phyloP scores from a whole-genome alignment of 2,888 invertebrate genomes.

The Drosophila vallismaia region DNA sequence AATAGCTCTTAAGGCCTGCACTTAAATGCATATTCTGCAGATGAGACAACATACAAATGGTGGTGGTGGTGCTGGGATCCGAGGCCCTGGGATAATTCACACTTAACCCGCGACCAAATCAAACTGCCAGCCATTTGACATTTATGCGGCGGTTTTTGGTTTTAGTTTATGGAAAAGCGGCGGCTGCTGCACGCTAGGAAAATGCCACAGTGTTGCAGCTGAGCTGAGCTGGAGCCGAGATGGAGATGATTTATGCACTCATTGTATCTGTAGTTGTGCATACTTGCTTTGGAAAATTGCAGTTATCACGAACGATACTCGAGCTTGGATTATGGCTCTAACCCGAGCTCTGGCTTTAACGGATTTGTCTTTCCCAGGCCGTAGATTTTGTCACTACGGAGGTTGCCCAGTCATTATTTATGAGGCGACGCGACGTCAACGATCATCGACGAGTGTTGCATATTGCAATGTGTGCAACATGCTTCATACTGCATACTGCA shows the following conservation, averaged over 20 bases:
- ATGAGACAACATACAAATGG: slow-evolving; percentile 38
- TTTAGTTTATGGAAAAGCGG: slow-evolving; percentile 8
- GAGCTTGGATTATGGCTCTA: slow-evolving; percentile 18
- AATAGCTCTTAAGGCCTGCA: slow-evolving; percentile 70
- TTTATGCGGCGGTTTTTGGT: slow-evolving; percentile 58
- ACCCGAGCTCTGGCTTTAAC: slow-evolving; percentile 27
- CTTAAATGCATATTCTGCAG: slow-evolving; percentile 69
- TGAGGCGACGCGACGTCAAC: slow-evolving; percentile 34
- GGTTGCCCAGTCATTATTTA: slow-evolving; percentile 65
- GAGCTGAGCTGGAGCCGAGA: slow-evolving; percentile 23
- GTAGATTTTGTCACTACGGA: slow-evolving; percentile 74
- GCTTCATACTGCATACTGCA: slow-evolving; percentile 27
- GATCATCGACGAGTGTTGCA: slow-evolving; percentile 3
- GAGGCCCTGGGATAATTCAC: slow-evolving; percentile 66
- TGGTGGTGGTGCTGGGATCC: not conserved
- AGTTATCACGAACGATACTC: slow-evolving; percentile 71
- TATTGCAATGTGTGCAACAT: slow-evolving; percentile 9
- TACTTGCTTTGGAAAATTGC: slow-evolving; percentile 61
- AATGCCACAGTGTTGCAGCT: slow-evolving; percentile 40
- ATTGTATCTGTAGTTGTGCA: slow-evolving; percentile 64
- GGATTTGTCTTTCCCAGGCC: slow-evolving; percentile 66
- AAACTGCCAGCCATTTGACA: slow-evolving; percentile 77
- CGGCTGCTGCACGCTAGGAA: slow-evolving; percentile 38
- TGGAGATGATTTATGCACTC: slow-evolving; percentile 78
- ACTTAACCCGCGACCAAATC: slow-evolving; percentile 74